phyloP scores from a whole-genome alignment of 2,888 invertebrate genomes.

The Xestia xanthographa region DNA sequence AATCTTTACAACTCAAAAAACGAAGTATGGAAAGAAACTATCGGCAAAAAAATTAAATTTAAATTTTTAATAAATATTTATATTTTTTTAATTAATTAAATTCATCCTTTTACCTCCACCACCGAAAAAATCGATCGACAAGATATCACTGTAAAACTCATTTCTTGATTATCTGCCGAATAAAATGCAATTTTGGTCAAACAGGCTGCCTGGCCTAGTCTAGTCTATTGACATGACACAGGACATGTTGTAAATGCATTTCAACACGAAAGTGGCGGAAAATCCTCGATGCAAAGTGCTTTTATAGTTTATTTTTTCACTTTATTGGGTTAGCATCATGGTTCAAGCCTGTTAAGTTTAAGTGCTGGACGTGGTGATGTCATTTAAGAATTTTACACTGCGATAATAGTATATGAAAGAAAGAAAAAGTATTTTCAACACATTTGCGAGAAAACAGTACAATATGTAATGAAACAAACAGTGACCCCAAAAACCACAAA shows the following conservation, averaged over 20 bases:
- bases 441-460: too few species aligned
- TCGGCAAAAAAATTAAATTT: not conserved
- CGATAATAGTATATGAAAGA: too few species aligned
- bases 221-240: constrained; percentile 56
- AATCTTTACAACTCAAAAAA: not conserved
- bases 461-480: too few species aligned
- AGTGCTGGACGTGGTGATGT: not conserved
- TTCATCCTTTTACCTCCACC: not conserved
- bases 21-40: not conserved
- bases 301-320: constrained; percentile 24
- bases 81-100: too few species aligned
- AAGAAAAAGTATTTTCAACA: too few species aligned
- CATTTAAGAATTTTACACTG: not conserved
- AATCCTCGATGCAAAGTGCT: constrained; percentile 43
- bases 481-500: too few species aligned
- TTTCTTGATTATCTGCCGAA: constrained; percentile 36
- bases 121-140: not conserved
- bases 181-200: constrained; percentile 59
- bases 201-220: constrained; percentile 29
- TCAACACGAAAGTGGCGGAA: constrained; percentile 41
- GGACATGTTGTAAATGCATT: constrained; percentile 62
- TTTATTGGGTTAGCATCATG: constrained; percentile 26
- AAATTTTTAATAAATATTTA: too few species aligned
- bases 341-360: not conserved
- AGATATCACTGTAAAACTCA: constrained; percentile 14